Base-by-base conservation (phyloP, 2,113 vertebrate species). In the Meles meles region DNA sequence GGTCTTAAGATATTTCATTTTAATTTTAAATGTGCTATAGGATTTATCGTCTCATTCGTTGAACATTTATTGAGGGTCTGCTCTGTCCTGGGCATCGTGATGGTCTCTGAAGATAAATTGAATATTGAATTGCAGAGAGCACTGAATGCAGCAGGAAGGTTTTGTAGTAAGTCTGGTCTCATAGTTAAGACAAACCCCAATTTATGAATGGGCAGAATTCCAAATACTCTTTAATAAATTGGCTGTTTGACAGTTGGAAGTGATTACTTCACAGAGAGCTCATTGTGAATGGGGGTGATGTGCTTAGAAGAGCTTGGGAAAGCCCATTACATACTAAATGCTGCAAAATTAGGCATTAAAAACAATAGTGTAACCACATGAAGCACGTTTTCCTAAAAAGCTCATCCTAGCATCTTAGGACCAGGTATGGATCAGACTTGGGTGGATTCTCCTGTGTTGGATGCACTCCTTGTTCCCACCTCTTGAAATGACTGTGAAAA, bases 11-110 rank as follows among this genome's bases (percentile, higher is more conserved):
- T 91, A 65, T 37, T 82, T 79, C 34, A 87, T 93, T 96, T 15
- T 34, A 87, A 59, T 81, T 92, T 95, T 57, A 96, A 94, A 90
- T 90, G 63, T 81, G n/a, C 44, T 81, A 13, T 13, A 94, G 13
- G 76, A 95, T 92, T 90, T 87, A 67, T 84, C 52, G 55, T 86
- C 13, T 92, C 57, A 86, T 90, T 95, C 29, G 49, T 88, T 94
- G 86, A 86, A 94, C 63, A 84, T 95, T 91, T 82, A 90, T 69
- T 74, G 93, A 96, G 67, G 67, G 21, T 3, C 12, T 47, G 6
- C 23, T 88, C 44, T 83, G 29, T 77, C 86, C 10, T 44, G 31
- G 65, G 34, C 23, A 42, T 61, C 80, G 59, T 90, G n/a, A 77
- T 29, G 31, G 27, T 87, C 88, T 96, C 71, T 42, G 71, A 95